Evolutionary conservation across 2,888 invertebrate species (phyloP).

Genomic region (Ditula angustiorana): DNA sequence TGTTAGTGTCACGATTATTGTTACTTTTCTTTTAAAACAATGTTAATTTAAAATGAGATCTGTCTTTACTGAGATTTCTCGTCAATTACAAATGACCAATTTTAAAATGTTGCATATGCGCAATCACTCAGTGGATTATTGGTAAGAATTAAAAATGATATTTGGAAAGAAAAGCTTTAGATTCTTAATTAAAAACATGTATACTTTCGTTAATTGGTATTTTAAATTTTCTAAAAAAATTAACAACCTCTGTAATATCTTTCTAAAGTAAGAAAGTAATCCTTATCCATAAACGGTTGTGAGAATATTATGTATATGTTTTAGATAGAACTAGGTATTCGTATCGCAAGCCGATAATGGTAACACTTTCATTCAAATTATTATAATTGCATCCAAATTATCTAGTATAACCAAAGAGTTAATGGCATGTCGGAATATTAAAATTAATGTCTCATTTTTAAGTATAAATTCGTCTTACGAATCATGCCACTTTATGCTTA

Average conservation of each 20-base stretch:
- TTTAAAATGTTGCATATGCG: conserved; percentile 59
- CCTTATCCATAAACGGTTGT: conserved; percentile 38
- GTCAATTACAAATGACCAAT: conserved; percentile 72
- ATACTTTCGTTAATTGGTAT: neutral
- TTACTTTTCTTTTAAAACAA: conserved; percentile 1
- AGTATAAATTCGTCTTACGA: neutral
- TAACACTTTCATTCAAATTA: neutral
- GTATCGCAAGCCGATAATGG: neutral
- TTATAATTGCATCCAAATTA: neutral
- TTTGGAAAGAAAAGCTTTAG: conserved; percentile 4
- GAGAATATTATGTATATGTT: conserved; percentile 21
- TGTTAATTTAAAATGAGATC: conserved; percentile 40
- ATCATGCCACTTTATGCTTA: no score
- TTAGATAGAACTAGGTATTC: conserved; percentile 14
- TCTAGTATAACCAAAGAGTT: neutral
- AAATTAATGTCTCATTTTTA: neutral
- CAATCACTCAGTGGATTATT: conserved; percentile 32
- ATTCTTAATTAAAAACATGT: neutral
- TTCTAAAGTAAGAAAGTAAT: conserved; percentile 16
- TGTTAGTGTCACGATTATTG: neutral
- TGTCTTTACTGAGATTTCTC: conserved; percentile 43
- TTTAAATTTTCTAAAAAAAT: neutral
- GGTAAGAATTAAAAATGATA: conserved; percentile 15
- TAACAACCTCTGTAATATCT: neutral
- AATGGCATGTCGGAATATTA: neutral